A percentile compares a stretch with the other conserved stretches of the same genome.
Evolutionary conservation across 2,888 invertebrate species (phyloP).

Genomic region (Leucoptera coffeella): DNA sequence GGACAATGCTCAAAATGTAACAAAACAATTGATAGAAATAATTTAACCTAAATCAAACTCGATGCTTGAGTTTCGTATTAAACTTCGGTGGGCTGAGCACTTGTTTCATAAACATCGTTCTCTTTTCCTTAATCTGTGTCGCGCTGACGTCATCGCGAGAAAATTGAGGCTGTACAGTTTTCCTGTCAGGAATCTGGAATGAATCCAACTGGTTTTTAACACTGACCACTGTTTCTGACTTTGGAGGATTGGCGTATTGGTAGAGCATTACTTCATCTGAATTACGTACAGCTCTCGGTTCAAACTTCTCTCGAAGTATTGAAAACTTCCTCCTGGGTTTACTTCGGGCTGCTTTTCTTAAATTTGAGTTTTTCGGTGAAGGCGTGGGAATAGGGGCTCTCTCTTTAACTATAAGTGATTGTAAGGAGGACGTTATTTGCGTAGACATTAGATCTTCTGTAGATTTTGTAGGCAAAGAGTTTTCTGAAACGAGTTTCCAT

Average conservation of each 20-base stretch:
- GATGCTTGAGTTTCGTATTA: conserved; percentile 35
- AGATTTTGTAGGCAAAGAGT: conserved; percentile 18
- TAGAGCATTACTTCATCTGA: conserved; percentile 43
- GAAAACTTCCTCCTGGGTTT: conserved; percentile 54
- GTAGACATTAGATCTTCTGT: conserved; percentile 25
- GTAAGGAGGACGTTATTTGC: conserved; percentile 32
- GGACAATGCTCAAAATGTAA: too few relatives aligned
- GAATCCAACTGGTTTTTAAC: conserved; percentile 19
- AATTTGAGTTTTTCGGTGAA: conserved; percentile 21
- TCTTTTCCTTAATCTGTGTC: conserved; percentile 45
- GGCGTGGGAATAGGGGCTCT: conserved; percentile 14
- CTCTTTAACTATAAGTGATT: conserved; percentile 40
- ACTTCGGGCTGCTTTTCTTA: conserved; percentile 28
- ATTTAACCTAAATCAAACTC: conserved; percentile 10
- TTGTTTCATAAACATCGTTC: conserved; percentile 51
- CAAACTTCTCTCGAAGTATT: conserved; percentile 51
- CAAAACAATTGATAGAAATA: neutral
- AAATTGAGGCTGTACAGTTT: too few relatives aligned
- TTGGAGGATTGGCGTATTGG: conserved; percentile 20
- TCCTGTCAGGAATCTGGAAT: too few relatives aligned
- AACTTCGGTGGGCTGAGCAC: conserved; percentile 53
- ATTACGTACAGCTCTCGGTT: conserved; percentile 38
- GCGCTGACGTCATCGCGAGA: too few relatives aligned
- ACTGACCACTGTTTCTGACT: conserved; percentile 18
- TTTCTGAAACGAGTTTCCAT: conserved; percentile 39